These are phyloP conservation scores for Operophtera brumata DNA, from an alignment of 2,888 invertebrate genomes.

Conservation along the genomic window DNA sequence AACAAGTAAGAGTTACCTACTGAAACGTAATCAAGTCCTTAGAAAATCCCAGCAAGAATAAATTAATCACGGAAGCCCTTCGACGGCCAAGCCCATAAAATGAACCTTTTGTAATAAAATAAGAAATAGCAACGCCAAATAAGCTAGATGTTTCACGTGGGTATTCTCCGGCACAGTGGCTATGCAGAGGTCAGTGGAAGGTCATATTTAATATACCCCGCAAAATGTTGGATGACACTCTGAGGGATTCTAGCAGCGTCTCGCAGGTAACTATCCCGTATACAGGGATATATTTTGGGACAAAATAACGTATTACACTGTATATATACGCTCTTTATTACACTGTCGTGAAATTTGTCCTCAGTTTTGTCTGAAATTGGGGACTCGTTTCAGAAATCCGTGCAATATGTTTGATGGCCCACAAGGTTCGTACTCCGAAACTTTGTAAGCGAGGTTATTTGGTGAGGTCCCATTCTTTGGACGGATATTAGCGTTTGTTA, in stretches of 20 bases:
- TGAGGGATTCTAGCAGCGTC: constrained; percentile 26
- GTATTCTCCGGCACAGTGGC: constrained; percentile 39
- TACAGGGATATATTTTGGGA: constrained; percentile 20
- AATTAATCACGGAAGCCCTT: constrained; percentile 40
- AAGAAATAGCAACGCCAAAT: constrained; percentile 39
- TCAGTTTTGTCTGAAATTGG: constrained; percentile 11
- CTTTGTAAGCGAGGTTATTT: not conserved
- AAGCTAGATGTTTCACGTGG: constrained; percentile 33
- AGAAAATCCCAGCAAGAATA: constrained; percentile 28
- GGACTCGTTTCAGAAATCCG: constrained; percentile 15
- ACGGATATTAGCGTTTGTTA: not conserved
- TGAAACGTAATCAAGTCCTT: constrained; percentile 7
- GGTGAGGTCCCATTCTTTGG: not conserved
- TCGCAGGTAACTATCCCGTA: constrained; percentile 27
- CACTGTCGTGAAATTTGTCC: constrained; percentile 15
- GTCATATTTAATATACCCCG: constrained; percentile 39
- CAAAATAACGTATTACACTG: constrained; percentile 17
- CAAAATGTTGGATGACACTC: constrained; percentile 34
- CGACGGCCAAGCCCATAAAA: constrained; percentile 33
- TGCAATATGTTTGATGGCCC: constrained; percentile 13
- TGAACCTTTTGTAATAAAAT: constrained; percentile 40
- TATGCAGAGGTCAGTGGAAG: constrained; percentile 46
- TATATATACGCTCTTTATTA: constrained; percentile 12
- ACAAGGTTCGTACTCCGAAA: constrained; percentile 5
- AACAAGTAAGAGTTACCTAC: constrained; percentile 5